Evolutionary conservation across 2,797 vertebrate species (phyloP).

Genomic region (Erpetoichthys calabaricus): DNA sequence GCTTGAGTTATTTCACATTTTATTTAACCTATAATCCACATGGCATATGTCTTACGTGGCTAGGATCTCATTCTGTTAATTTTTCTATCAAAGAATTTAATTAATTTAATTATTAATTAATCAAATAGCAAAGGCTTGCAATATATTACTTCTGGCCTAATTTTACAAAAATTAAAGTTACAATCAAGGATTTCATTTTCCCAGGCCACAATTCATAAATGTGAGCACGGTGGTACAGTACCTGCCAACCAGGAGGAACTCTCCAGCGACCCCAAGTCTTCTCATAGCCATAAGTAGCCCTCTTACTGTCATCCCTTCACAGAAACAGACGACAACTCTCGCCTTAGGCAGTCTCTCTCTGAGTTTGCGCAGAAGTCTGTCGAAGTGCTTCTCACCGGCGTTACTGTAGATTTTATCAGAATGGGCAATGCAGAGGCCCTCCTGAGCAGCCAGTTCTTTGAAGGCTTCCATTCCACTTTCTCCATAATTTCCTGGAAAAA

Average conservation of each 20-base stretch:
- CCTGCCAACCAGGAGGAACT: conserved; percentile 91
- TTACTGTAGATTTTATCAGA: conserved; percentile 99
- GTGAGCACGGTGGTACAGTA: conserved; percentile 28
- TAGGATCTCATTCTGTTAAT: too few species aligned
- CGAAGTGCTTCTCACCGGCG: conserved; percentile 86
- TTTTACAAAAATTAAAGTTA: too few species aligned
- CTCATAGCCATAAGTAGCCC: conserved; percentile 90
- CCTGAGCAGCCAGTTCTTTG: conserved; percentile 85
- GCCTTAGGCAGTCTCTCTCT: conserved; percentile 86
- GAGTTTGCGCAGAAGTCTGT: conserved; percentile 82
- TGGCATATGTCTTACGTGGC: too few species aligned
- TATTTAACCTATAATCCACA: too few species aligned
- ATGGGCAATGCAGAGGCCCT: conserved; percentile 90
- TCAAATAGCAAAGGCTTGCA: too few species aligned
- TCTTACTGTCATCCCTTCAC: conserved; percentile 93
- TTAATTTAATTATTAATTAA: too few species aligned
- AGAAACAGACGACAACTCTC: conserved; percentile 92
- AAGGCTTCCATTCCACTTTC: conserved; percentile 98
- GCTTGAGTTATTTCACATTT: too few species aligned
- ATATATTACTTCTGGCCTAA: too few species aligned
- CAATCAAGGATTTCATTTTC: too few species aligned
- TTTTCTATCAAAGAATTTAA: too few species aligned
- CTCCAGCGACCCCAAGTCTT: conserved; percentile 72
- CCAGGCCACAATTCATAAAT: too few species aligned
- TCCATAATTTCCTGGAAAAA: conserved; percentile 78